A percentile compares a stretch with the other conserved stretches of the same genome.
phyloP scores from a whole-genome alignment of 2,888 invertebrate species.

The Lamellibrachia satsuma region DNA sequence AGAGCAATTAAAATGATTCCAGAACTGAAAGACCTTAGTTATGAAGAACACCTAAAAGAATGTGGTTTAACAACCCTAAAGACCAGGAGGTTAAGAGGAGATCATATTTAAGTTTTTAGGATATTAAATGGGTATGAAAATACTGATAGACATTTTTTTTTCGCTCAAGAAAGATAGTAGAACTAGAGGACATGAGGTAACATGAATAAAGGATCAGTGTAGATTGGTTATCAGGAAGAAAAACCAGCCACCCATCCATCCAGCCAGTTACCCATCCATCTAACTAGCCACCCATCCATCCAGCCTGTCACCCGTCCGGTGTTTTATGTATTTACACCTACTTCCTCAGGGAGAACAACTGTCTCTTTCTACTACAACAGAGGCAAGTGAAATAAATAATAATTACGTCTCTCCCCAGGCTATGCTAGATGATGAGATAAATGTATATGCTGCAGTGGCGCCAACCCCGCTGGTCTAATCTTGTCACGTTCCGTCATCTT shows the following conservation, averaged over 20 bases:
- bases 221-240: too few species aligned
- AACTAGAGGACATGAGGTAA: too few species aligned
- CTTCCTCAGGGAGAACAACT: not conserved
- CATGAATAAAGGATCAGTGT: too few species aligned
- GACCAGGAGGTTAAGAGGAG: too few species aligned
- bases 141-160: too few species aligned
- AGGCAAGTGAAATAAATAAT: not conserved
- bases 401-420: not conserved
- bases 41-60: too few species aligned
- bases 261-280: not conserved
- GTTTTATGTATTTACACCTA: not conserved
- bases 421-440: not conserved
- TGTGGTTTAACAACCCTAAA: too few species aligned
- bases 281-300: not conserved
- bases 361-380: not conserved
- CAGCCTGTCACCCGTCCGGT: not conserved
- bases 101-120: too few species aligned
- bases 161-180: too few species aligned
- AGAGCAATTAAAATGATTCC: too few species aligned
- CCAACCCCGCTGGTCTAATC: not conserved
- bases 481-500: not conserved
- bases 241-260: not conserved
- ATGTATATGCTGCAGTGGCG: not conserved
- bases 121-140: too few species aligned
- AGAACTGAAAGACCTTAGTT: too few species aligned